A percentile compares a stretch with the other conserved stretches of the same genome.
phyloP scores from a whole-genome alignment of 2,113 vertebrate species.

The Mirza zaza region DNA sequence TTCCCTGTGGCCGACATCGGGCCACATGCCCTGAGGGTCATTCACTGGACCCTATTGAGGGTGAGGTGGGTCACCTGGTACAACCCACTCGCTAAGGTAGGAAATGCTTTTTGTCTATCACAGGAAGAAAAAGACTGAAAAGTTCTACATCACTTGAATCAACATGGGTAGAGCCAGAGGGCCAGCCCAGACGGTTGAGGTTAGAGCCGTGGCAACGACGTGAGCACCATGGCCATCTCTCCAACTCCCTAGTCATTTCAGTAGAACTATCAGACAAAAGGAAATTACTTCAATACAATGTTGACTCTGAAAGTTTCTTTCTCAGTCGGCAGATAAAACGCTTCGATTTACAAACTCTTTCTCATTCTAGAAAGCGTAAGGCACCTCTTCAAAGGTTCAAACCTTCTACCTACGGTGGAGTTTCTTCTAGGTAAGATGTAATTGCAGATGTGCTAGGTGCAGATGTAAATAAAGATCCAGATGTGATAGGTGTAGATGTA shows the following conservation, averaged over 20 bases:
- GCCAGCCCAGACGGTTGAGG: neutral
- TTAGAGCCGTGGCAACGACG: neutral
- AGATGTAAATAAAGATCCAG: neutral
- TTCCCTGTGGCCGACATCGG: neutral
- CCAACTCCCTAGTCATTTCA: too few species aligned
- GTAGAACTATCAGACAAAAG: too few species aligned
- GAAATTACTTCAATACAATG: too few species aligned
- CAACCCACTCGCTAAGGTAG: too few species aligned
- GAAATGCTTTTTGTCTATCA: neutral
- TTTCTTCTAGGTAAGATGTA: neutral
- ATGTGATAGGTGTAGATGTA: too few species aligned
- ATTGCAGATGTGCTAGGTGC: too few species aligned
- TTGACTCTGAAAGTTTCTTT: neutral
- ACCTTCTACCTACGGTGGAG: neutral
- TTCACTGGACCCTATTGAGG: neutral
- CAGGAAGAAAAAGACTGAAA: neutral
- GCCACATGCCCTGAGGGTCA: neutral
- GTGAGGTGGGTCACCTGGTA: neutral
- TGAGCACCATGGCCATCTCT: too few species aligned
- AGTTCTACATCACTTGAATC: neutral
- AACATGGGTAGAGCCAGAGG: too few species aligned
- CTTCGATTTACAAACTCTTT: neutral
- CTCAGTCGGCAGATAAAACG: neutral
- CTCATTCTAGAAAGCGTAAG: neutral
- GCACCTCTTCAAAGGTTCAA: accelerated